Evolutionary conservation across 1,140 invertebrate genomes (phyloP).

Genomic region (Neocloeon triangulifer): DNA sequence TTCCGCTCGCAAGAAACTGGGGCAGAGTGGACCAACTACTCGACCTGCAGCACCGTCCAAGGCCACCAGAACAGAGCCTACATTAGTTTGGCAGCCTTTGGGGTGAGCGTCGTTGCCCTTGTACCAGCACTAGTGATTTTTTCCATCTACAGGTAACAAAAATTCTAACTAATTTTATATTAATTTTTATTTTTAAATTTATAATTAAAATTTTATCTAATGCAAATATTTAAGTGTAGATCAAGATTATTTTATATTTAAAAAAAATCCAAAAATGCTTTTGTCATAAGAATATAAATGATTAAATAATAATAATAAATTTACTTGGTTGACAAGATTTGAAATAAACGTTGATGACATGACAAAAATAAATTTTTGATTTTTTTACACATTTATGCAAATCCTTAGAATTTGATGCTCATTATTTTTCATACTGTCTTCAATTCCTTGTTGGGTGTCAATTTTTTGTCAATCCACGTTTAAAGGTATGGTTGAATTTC

Average conservation of each 20-base stretch:
- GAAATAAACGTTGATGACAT: no score
- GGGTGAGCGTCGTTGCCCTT: conserved; percentile 17
- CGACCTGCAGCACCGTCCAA: conserved; percentile 13
- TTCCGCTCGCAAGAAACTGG: conserved; percentile 7
- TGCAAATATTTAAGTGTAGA: neutral
- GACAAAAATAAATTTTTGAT: no score
- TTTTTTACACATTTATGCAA: no score
- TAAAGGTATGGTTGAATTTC: no score
- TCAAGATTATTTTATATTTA: neutral
- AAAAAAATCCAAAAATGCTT: neutral
- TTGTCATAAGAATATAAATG: neutral
- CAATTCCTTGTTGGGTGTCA: no score
- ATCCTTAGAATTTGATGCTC: no score
- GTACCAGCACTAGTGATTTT: conserved; percentile 22
- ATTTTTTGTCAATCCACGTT: no score
- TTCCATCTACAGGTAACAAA: conserved; percentile 18
- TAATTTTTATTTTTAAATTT: conserved; percentile 4
- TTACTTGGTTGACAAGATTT: no score
- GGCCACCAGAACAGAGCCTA: conserved; percentile 12
- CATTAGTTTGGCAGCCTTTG: conserved; percentile 16
- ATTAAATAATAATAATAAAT: no score
- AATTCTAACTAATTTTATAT: conserved; percentile 3
- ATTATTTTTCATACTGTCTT: no score
- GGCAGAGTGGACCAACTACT: conserved; percentile 20
- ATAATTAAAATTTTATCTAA: neutral